phyloP scores from a whole-genome alignment of 2,888 invertebrate genomes.

The Syrphus vitripennis region DNA sequence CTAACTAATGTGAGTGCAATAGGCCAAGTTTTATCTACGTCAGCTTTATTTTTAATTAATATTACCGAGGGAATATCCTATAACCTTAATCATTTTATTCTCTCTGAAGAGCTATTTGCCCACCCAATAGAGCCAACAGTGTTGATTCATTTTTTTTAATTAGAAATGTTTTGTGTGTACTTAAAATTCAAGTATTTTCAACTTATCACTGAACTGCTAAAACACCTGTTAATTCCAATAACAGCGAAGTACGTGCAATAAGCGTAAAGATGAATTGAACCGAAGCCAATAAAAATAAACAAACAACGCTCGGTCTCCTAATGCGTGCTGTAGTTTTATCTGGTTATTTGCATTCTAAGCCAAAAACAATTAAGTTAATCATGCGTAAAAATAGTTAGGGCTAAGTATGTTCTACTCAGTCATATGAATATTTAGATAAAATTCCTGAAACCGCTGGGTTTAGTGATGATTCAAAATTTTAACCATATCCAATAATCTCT shows the following conservation, averaged over 20 bases:
- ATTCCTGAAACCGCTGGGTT: neutral
- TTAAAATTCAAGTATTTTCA: constrained; percentile 1
- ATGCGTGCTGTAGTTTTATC: too few species aligned
- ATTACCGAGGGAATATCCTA: neutral
- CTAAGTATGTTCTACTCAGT: neutral
- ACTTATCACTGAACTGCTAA: constrained; percentile 21
- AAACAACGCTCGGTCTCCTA: neutral
- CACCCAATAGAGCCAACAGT: too few species aligned
- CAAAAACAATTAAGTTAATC: constrained; percentile 24
- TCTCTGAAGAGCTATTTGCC: neutral
- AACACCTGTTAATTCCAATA: neutral
- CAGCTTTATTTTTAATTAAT: constrained; percentile 51
- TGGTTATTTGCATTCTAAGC: neutral
- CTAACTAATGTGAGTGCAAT: neutral
- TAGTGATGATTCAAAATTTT: too few species aligned
- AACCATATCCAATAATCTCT: too few species aligned
- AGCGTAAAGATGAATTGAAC: constrained; percentile 2
- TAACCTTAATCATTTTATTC: constrained; percentile 8
- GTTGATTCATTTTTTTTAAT: constrained; percentile 39
- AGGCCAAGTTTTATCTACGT: constrained; percentile 12
- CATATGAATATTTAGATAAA: neutral
- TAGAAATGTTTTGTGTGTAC: neutral
- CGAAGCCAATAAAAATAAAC: constrained; percentile 8
- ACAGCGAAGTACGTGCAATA: neutral
- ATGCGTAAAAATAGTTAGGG: constrained; percentile 14